Percentiles rank a stretch among this genome's conserved stretches.
phyloP scores from a whole-genome alignment of 2,113 vertebrate genomes.

The Poeciliopsis prolifica region DNA sequence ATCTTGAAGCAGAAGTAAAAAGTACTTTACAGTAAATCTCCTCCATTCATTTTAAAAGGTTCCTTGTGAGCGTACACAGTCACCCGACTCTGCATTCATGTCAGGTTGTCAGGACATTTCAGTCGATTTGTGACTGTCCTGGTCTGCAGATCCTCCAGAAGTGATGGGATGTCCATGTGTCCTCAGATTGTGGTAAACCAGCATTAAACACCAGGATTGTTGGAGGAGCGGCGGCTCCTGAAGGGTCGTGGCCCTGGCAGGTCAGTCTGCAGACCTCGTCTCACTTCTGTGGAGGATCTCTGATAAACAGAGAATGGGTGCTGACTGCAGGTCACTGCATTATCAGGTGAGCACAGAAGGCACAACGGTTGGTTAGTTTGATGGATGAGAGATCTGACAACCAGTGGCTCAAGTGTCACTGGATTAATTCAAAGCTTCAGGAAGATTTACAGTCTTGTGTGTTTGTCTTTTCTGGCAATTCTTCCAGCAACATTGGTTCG shows the following conservation, averaged over 20 bases:
- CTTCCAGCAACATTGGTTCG: not conserved
- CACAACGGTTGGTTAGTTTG: no score
- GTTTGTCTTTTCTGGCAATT: not conserved
- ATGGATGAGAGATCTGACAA: no score
- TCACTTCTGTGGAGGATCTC: constrained; percentile 78
- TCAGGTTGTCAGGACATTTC: not conserved
- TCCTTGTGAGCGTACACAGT: no score
- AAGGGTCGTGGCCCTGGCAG: constrained; percentile 80
- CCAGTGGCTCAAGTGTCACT: no score
- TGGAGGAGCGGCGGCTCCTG: constrained; percentile 64
- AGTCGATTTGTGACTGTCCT: not conserved
- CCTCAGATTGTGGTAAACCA: constrained; percentile 71
- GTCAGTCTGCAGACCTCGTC: constrained; percentile 53
- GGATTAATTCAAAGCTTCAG: not conserved
- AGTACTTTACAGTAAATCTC: no score
- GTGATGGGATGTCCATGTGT: not conserved
- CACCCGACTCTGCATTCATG: not conserved
- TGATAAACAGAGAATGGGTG: constrained; percentile 78
- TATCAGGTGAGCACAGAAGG: not conserved
- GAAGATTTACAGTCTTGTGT: not conserved
- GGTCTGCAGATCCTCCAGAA: no score
- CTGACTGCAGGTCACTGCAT: constrained; percentile 80
- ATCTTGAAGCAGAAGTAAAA: no score
- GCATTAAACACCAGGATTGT: constrained; percentile 67
- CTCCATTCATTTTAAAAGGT: no score